These are phyloP conservation scores for Microchrysa polita DNA, from an alignment of 2,888 invertebrate genomes.

Conservation along the genomic window DNA sequence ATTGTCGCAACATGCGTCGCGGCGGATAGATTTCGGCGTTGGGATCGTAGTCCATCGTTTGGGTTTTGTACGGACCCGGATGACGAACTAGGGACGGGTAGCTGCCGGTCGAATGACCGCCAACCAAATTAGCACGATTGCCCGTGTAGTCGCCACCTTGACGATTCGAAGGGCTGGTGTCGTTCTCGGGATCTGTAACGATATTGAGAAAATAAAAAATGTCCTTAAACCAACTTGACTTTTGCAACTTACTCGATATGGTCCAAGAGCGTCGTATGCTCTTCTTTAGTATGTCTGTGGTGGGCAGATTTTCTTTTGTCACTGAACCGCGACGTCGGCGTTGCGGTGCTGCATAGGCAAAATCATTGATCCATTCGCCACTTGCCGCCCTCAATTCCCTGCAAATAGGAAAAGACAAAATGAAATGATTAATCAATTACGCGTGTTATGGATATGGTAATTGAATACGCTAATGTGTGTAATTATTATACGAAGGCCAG, in stretches of 20 bases:
- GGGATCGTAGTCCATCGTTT: constrained; percentile 53
- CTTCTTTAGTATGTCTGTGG: constrained; percentile 72
- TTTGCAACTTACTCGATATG: constrained; percentile 70
- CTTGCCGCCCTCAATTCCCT: constrained; percentile 76
- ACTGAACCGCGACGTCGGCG: constrained; percentile 62
- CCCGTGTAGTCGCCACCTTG: constrained; percentile 65
- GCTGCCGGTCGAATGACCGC: constrained; percentile 64
- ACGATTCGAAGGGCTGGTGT: constrained; percentile 50
- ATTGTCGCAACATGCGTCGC: constrained; percentile 61
- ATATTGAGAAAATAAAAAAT: too few species aligned
- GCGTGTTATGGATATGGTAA: not conserved
- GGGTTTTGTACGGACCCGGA: constrained; percentile 58
- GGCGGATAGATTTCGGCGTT: constrained; percentile 57
- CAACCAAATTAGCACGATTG: constrained; percentile 68
- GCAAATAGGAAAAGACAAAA: constrained; percentile 57
- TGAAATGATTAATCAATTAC: constrained; percentile 1
- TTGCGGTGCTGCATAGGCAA: constrained; percentile 67
- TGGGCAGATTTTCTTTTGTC: constrained; percentile 64
- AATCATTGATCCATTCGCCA: constrained; percentile 76
- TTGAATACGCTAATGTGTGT: not conserved
- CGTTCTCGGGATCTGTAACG: constrained; percentile 60
- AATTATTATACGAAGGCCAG: not conserved
- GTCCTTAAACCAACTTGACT: not conserved
- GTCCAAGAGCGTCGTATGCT: constrained; percentile 78
- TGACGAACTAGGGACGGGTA: constrained; percentile 55